Evolutionary conservation across 2,888 invertebrate species (phyloP), one percentile per base, ranked within the genome.

Genomic region (Campaea margaritaria): DNA sequence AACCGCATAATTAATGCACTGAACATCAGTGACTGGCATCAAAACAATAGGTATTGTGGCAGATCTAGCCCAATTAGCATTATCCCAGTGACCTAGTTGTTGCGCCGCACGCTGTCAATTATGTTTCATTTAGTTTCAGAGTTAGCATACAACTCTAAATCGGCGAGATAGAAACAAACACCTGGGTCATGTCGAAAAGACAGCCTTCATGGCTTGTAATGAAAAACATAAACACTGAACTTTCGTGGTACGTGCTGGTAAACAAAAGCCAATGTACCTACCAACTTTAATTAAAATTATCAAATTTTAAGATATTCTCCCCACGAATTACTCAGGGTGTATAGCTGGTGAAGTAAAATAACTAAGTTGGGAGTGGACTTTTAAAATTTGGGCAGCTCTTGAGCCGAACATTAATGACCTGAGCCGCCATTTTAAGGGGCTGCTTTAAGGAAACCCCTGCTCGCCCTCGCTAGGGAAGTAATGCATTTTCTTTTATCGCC

Each of bases 401-500:
- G 79, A 82, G 82, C 80, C 76, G 74, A 81, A 79, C 86, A 80
- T 87, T 89, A 89, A 90, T 84, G 88, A 85, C 83, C 79, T 76
- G 73, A 69, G 85, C 81, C 85, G 86, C 86, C 87, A 85, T 89
- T 88, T 87, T 84, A 83, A 78, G 83, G 82, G 86, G 86, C 81
- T 81, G 84, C 82, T 86, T 87, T 81, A 75, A 86, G 85, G 82
- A 85, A 87, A 85, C 81, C 81, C 80, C 82, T 64, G 68, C 68
- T 75, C 78, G 67, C 84, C 80, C 82, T 82, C 81, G 72, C 75
- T 74, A 76, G 87, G 90, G 87, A 90, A 86, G 89, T 89, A 91
- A 91, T 91, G 91, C 90, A 88, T 91, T 91, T 91, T 87, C 87
- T 85, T 91, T 91, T 91, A 91, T 91, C 87, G 82, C 85, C 81